Base-by-base conservation (phyloP, 2,888 invertebrate genomes). In the Cosmia pyralina region DNA sequence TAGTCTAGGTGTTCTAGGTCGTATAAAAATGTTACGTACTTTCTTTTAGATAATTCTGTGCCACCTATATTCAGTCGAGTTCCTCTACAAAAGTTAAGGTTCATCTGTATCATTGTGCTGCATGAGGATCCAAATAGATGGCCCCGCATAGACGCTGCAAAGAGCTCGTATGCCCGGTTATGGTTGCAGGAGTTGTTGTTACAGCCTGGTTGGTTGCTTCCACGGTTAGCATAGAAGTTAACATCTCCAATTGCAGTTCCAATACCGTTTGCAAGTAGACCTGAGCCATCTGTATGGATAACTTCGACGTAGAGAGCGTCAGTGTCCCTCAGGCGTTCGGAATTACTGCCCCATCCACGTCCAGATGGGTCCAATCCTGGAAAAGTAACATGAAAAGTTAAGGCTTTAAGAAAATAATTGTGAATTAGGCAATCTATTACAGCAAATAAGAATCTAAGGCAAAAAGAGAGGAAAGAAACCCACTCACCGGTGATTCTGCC, bases 151-250 rank as follows among this genome's bases (percentile, higher is more conserved):
- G 93, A 89, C 0, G 92, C 93, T 19, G 90, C 89, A 66, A 88
- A 91, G 1, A 94, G 62, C 52, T 93, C 90, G 81, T 88, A 93
- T 0, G 94, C 90, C 15, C 94, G 88, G 53, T 90, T 87, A 71
- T 94, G 94, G 70, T 87, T 87, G 79, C 94, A 94, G 0, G 79
- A 7, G 60, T 90, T 86, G 7, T 79, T 88, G 0, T 85, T 19
- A 69, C 95, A 95, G 0, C 95, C 95, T 0, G 95, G 95, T 79
- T 96, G 98, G 87, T 97, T 97, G 66, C 97, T 96, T 0, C 99
- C 99, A 0, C 98, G 98, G 88, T 99, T 99, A 0, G 98, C 98
- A 92, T 97, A 99, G 93, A 98, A 98, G 93, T 99, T 98, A 0
- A 98, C 97, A 90, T 98, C 97, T 0, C 98, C 99, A 58, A 98